Percentiles rank a stretch among this genome's conserved stretches.
These are phyloP conservation scores for Hydrozoanthus tunicans DNA, from an alignment of 64 coral and sea anemone genomes.

Conservation along the genomic window DNA sequence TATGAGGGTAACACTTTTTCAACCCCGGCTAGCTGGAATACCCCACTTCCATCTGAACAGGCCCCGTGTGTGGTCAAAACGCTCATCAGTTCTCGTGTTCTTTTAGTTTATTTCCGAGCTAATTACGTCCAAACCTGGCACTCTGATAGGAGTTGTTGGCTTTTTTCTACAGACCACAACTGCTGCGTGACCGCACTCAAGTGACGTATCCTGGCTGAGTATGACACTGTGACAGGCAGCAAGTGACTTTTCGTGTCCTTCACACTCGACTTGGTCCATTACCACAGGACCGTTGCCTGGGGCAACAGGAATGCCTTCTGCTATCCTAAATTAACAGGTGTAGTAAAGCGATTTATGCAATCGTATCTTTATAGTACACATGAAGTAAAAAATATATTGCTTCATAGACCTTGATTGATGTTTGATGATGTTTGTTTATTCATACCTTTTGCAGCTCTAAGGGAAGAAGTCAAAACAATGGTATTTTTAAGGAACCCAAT, in stretches of 20 bases:
- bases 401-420: too few species aligned
- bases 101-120: too few species aligned
- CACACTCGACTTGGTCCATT: slow-evolving; percentile 37
- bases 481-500: too few species aligned
- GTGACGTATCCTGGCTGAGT: background rate
- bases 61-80: background rate
- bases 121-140: slow-evolving; percentile 27
- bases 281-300: slow-evolving; percentile 13
- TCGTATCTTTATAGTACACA: too few species aligned
- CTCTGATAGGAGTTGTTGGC: background rate
- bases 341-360: too few species aligned
- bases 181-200: slow-evolving; percentile 7
- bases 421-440: too few species aligned
- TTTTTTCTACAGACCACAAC: background rate
- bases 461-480: too few species aligned
- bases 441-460: too few species aligned
- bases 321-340: background rate
- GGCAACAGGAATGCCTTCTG: background rate
- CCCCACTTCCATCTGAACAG: background rate
- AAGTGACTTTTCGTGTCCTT: slow-evolving; percentile 35
- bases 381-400: too few species aligned
- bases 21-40: background rate
- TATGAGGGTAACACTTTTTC: background rate
- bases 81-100: too few species aligned
- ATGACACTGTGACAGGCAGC: slow-evolving; percentile 24